Evolutionary conservation across 2,113 vertebrate genomes (phyloP).

Genomic region (Mirza zaza): DNA sequence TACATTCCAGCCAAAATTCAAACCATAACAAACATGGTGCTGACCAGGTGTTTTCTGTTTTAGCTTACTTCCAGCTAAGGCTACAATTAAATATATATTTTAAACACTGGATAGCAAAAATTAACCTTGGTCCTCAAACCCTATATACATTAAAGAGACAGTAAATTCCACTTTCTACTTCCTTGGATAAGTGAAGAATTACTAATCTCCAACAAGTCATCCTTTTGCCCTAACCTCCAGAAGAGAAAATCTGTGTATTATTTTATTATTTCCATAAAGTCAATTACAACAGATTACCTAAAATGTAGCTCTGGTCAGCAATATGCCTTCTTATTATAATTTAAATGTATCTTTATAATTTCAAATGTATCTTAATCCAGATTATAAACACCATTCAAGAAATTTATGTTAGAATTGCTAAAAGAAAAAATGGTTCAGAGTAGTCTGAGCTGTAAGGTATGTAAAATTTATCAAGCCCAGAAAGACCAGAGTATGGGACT

Average conservation of each 20-base stretch:
- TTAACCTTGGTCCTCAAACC: constrained; percentile 27
- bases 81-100: not conserved
- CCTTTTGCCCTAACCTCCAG: not conserved
- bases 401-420: constrained; percentile 18
- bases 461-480: not conserved
- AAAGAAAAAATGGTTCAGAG: not conserved
- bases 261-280: not conserved
- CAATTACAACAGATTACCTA: not conserved
- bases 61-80: not conserved
- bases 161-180: constrained; percentile 1
- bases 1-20: constrained; percentile 22
- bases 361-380: not conserved
- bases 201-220: not conserved
- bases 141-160: constrained; percentile 17
- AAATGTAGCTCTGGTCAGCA: not conserved
- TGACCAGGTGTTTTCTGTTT: not conserved
- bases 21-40: not conserved
- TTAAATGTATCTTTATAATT: no score
- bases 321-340: not conserved
- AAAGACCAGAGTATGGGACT: not conserved
- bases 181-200: not conserved
- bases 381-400: not conserved
- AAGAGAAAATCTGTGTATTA: not conserved
- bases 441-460: not conserved
- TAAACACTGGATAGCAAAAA: not conserved